Conservation (phyloP, 2,113 vertebrate genomes). For the Apodemus sylvaticus region DNA sequence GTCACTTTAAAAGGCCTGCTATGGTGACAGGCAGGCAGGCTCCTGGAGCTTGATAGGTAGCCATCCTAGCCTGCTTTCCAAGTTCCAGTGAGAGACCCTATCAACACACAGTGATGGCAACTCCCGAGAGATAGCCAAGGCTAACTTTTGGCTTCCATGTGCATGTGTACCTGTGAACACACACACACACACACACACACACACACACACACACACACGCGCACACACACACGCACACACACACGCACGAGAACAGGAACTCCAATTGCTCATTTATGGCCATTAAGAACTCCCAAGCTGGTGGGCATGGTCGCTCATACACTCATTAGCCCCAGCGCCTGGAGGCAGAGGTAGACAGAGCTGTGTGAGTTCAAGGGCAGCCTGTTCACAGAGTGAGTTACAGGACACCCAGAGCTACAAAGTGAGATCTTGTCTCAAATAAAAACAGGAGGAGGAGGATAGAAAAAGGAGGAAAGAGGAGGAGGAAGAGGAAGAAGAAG, state of each 20-base stretch:
- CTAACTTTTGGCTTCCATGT: background rate
- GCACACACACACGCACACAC: too few species aligned
- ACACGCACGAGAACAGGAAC: too few species aligned
- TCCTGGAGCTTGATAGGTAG: background rate
- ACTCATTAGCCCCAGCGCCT: background rate
- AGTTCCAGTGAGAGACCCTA: background rate
- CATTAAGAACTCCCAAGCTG: conserved; percentile 28
- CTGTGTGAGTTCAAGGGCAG: background rate
- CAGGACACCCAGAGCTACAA: background rate
- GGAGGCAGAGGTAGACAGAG: background rate
- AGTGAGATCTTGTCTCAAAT: background rate
- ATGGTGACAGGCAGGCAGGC: background rate
- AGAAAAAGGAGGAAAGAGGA: too few species aligned
- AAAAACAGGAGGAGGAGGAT: too few species aligned
- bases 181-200: background rate
- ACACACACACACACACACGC: too few species aligned
- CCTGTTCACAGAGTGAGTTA: background rate
- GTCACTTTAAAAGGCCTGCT: background rate
- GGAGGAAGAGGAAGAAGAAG: too few species aligned
- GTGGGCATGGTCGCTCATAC: background rate
- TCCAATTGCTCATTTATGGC: background rate
- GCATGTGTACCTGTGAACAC: background rate
- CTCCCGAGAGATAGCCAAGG: background rate
- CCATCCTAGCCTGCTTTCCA: background rate
- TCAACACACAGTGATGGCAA: background rate